Percentiles rank a stretch among this genome's conserved stretches.
phyloP scores from a whole-genome alignment of 2,113 vertebrate genomes.

The Burhinus bistriatus region DNA sequence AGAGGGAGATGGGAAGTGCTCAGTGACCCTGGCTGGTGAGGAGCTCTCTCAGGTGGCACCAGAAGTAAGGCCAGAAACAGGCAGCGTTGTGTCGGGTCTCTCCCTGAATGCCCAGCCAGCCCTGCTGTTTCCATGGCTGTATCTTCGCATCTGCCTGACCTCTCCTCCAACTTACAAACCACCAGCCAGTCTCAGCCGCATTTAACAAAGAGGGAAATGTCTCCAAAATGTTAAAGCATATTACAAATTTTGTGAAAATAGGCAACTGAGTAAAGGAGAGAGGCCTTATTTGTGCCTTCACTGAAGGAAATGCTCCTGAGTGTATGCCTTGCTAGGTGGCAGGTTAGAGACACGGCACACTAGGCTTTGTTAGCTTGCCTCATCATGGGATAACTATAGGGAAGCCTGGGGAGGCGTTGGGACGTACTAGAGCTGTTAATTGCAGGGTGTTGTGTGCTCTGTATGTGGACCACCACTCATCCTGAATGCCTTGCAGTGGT shows the following conservation, averaged over 20 bases:
- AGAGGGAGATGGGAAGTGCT: not conserved
- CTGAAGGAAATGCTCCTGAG: not conserved
- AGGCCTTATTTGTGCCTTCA: not conserved
- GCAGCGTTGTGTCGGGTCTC: not conserved
- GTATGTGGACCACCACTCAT: not conserved
- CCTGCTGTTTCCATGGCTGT: not conserved
- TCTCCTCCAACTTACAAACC: not conserved
- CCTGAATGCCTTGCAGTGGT: not conserved
- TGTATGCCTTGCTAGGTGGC: fast-evolving
- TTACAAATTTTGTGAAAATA: not conserved
- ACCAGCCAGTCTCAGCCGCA: not conserved
- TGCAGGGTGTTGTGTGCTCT: not conserved
- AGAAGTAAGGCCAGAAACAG: not conserved
- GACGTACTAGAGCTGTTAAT: fast-evolving
- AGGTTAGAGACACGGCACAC: not conserved
- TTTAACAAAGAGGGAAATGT: not conserved
- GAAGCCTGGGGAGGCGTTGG: not conserved
- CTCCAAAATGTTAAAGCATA: not conserved
- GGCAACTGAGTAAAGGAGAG: not conserved
- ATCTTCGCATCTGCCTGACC: not conserved
- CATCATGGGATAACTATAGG: not conserved
- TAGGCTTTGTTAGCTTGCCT: not conserved
- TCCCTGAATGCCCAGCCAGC: not conserved
- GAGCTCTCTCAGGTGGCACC: not conserved
- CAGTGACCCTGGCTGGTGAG: not conserved